These are phyloP conservation scores for Spongilla lacustris DNA, from an alignment of 37 sponge, comb jelly and placozoan species.

Conservation along the genomic window DNA sequence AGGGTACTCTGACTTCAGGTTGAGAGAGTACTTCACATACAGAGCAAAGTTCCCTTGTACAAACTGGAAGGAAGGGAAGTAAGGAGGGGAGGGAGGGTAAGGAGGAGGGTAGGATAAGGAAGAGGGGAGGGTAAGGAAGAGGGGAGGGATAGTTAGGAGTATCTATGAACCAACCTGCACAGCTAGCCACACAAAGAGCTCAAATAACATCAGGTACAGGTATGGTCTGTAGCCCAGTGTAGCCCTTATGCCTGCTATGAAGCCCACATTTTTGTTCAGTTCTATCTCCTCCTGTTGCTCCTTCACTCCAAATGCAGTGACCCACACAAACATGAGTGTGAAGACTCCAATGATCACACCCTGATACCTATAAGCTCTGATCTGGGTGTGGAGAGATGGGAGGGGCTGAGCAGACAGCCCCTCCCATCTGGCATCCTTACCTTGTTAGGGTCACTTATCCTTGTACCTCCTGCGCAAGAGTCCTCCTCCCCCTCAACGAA, in stretches of 20 bases:
- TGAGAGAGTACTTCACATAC: slow-evolving; percentile 69
- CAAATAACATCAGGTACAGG: slow-evolving; percentile 36
- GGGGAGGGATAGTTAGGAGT: neutral
- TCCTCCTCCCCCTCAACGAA: slow-evolving; percentile 14
- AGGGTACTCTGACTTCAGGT: slow-evolving; percentile 62
- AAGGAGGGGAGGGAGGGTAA: neutral
- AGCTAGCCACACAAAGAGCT: slow-evolving; percentile 76
- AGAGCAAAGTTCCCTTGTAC: slow-evolving; percentile 75
- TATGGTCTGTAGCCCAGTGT: slow-evolving; percentile 62
- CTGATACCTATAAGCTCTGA: slow-evolving; percentile 61
- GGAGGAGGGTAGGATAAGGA: neutral
- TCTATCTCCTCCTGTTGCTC: slow-evolving; percentile 65
- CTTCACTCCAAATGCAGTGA: slow-evolving; percentile 63
- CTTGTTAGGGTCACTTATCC: neutral
- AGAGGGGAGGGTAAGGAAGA: neutral
- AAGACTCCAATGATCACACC: slow-evolving; percentile 50
- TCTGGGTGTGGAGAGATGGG: neutral
- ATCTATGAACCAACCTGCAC: too few relatives aligned
- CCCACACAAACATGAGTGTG: slow-evolving; percentile 27
- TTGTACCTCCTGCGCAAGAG: neutral
- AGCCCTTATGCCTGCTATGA: slow-evolving; percentile 45
- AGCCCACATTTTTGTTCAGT: slow-evolving; percentile 36
- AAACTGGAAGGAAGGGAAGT: slow-evolving; percentile 52
- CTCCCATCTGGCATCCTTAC: neutral
- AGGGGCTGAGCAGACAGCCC: too few relatives aligned